Evolutionary conservation across 2,113 vertebrate genomes (phyloP).

Genomic region (Cheirogaleus medius): DNA sequence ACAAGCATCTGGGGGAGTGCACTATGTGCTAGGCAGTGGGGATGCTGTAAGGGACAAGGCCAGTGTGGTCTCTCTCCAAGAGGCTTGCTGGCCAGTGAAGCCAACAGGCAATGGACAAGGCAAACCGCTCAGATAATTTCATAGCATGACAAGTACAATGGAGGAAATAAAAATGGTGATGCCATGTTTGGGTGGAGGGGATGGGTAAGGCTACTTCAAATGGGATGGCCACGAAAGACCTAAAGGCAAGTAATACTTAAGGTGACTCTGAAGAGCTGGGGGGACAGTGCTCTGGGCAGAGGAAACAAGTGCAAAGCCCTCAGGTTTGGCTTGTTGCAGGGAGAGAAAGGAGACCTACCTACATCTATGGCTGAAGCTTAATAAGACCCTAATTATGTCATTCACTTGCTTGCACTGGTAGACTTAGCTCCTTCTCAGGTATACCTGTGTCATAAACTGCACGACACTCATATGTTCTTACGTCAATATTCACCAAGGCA

Average conservation of each 20-base stretch:
- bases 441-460: neutral
- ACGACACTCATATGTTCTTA: neutral
- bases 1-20: too few species aligned
- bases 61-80: neutral
- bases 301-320: neutral
- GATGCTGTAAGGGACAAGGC: neutral
- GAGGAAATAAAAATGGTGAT: neutral
- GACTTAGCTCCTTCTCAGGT: conserved; percentile 56
- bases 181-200: neutral
- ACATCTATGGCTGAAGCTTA: neutral
- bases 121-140: neutral
- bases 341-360: neutral
- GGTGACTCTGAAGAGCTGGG: neutral
- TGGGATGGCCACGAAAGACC: neutral
- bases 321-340: neutral
- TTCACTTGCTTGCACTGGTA: neutral
- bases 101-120: neutral
- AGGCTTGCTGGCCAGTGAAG: neutral
- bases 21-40: neutral
- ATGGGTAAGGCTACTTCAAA: neutral
- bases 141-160: neutral
- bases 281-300: neutral
- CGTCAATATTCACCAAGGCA: neutral
- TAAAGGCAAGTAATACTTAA: neutral
- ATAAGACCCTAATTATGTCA: neutral